Evolutionary conservation across 2,113 vertebrate species (phyloP).

Genomic region (Labrus mixtus): DNA sequence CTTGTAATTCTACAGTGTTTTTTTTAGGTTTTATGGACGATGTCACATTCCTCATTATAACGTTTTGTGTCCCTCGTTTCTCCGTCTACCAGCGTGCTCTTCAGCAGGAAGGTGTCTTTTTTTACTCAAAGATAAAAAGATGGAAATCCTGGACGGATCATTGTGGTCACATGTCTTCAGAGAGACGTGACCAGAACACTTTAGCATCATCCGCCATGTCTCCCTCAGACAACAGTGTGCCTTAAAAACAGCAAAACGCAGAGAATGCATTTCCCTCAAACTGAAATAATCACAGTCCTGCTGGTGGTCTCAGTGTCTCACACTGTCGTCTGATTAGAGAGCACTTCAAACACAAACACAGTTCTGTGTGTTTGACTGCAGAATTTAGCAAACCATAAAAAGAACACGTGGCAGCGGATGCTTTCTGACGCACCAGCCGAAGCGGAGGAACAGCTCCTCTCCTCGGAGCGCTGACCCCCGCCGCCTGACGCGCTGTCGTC

Average conservation of each 20-base stretch:
- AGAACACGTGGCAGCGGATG: conserved; percentile 38
- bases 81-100: too few species aligned
- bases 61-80: too few species aligned
- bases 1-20: too few species aligned
- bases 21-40: too few species aligned
- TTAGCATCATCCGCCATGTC: background rate
- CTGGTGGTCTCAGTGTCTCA: conserved; percentile 30
- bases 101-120: too few species aligned
- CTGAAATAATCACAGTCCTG: conserved; percentile 17
- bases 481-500: conserved; percentile 54
- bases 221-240: background rate
- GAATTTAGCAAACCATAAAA: conserved; percentile 68
- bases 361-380: conserved; percentile 57
- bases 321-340: conserved; percentile 58
- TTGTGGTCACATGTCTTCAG: background rate
- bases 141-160: too few species aligned
- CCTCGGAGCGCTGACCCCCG: conserved; percentile 54
- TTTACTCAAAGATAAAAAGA: too few species aligned
- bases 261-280: background rate
- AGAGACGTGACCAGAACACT: background rate
- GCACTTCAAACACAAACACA: conserved; percentile 45
- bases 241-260: conserved; percentile 14
- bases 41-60: too few species aligned
- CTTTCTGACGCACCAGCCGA: conserved; percentile 52
- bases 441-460: conserved; percentile 51